Evolutionary conservation across 2,888 invertebrate species (phyloP), one percentile per base, ranked within the genome.

Genomic region (Frankliniella intonsa): DNA sequence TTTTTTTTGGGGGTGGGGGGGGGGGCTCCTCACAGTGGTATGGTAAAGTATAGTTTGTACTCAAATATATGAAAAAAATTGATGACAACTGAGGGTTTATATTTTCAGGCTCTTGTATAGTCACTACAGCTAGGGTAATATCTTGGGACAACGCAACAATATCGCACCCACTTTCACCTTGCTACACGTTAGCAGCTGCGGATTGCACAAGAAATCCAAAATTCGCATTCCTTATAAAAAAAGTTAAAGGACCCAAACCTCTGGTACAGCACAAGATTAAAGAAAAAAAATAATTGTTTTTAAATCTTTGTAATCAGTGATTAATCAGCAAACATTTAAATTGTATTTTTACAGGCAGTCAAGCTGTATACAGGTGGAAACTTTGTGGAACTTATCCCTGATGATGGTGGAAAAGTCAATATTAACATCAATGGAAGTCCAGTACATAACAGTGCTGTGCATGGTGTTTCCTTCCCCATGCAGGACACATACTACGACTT

Each of bases 141-240:
- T 86, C 85, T 38, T 81, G 86, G 51, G 86, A 86, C 83, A 86
- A 86, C 80, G 85, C 84, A 3, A 85, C 85, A n/a, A 80, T 84
- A 9, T 81, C 83, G 5, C 69, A 84, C 27, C 81, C 85, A 9
- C 55, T 84, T 25, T 76, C 83, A n/a, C 81, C 83, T 11, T 86
- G 86, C 80, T 86, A 85, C 81, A 84, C 86, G 3, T 82, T 86
- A 10, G 86, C 85, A 9, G 83, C 85, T 14, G 86, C 86, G 3
- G 86, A 87, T 83, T 86, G 86, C 82, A 86, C 86, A 7, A 51
- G 83, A 7, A 83, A 83, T 10, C 82, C 86, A n/a, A 84, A 84
- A 27, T 87, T 86, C 83, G 84, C 85, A 10, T 83, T 86, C 14
- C 85, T 86, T 69, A 83, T 86, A 55, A 85, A 84, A 83, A 84